A percentile compares a stretch with the other conserved stretches of the same genome.
These are phyloP conservation scores for Danionella cerebrum DNA, from an alignment of 2,113 vertebrate species.

Conservation along the genomic window DNA sequence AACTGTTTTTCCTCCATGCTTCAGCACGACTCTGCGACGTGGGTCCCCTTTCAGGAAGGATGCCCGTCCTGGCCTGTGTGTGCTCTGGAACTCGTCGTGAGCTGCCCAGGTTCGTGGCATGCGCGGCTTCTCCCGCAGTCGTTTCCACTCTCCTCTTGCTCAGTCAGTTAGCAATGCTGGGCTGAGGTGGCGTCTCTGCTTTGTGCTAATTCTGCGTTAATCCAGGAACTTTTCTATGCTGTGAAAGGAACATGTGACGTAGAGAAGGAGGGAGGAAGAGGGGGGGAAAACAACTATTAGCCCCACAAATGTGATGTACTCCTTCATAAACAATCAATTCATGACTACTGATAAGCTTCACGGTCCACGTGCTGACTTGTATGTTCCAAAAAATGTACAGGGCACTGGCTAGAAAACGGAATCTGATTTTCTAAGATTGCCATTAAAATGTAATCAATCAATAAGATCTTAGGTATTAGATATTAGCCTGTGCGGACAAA, in stretches of 20 bases:
- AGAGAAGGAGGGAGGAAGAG: conserved; percentile 15
- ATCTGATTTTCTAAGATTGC: no score
- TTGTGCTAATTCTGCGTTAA: conserved; percentile 70
- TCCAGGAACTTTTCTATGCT: conserved; percentile 74
- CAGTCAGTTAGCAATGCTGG: conserved; percentile 49
- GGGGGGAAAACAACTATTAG: conserved; percentile 40
- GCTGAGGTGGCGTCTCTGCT: conserved; percentile 60
- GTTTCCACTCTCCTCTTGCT: conserved; percentile 43
- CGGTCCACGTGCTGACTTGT: background rate
- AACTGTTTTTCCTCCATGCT: conserved; percentile 68
- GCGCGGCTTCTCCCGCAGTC: conserved; percentile 30
- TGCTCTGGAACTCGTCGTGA: conserved; percentile 20
- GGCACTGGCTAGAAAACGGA: no score
- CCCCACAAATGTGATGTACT: conserved; percentile 40
- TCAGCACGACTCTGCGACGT: conserved; percentile 9
- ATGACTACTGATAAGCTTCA: background rate
- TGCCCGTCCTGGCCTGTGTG: conserved; percentile 43
- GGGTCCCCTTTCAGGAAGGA: conserved; percentile 50
- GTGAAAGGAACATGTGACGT: conserved; percentile 71
- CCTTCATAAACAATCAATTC: conserved; percentile 11
- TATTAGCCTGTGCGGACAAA: no score
- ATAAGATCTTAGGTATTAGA: no score
- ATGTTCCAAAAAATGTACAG: no score
- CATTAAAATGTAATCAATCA: no score
- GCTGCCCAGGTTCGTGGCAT: conserved; percentile 36